Base-by-base conservation (phyloP, 2,888 invertebrate genomes). In the Tipula unca region DNA sequence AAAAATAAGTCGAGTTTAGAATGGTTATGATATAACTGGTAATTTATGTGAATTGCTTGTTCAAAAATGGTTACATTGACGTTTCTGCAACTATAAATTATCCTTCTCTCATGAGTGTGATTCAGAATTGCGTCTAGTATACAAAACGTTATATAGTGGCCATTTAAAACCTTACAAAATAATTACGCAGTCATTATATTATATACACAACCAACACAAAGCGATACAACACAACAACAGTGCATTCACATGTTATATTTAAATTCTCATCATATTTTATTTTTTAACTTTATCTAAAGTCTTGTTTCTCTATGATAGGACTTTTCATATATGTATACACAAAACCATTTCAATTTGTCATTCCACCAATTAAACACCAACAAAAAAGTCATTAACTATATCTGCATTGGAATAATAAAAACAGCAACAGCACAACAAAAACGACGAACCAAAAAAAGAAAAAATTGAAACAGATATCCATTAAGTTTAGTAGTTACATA, bases 371-470 rank as follows among this genome's bases (percentile, higher is more conserved):
- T 69, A 69, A 69, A 69, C 69, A 10, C 69, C 69, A 69, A 69
- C 69, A 69, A 69, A 69, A 42, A 69, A 69, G 69, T 69, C 69
- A 69, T 69, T 69, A 69, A 69, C 69, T 69, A 69, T 69, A 69
- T 69, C 69, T 69, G 69, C 69, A 69, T 69, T 69, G 69, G 69
- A 69, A 69, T 69, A 69, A 25, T 69, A 69, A 69, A 69, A 69
- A 25, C 1, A 25, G 25, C 69, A 69, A 69, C 48, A 48, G 48
- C 14, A 48, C n/a, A 69, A 8, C 25, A 20, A 69, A 48, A 69
- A 69, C 25, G 25, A 25, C 69, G 69, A 69, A 69, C 69, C 69
- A 69, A 25, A 69, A 69, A 69, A 54, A 32, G 6, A 32, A 32
- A 48, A 48, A 48, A 69, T 69, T 20, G 69, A 69, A 69, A 69